Percentiles rank a stretch among this genome's conserved stretches.
Evolutionary conservation across 1,140 invertebrate genomes (phyloP).

Genomic region (Archivesica marissinica): DNA sequence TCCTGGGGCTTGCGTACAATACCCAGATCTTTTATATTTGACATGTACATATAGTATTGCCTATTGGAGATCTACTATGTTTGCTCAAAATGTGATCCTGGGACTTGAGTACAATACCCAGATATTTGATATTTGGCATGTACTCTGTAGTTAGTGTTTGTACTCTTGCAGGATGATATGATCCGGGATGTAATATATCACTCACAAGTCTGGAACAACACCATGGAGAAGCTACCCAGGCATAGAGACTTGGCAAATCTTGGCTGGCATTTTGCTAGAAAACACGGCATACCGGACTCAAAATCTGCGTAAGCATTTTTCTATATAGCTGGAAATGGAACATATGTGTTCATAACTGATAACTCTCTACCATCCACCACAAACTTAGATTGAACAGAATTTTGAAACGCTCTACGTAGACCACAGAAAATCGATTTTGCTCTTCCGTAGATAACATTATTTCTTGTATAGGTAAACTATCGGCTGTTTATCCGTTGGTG

Average conservation of each 20-base stretch:
- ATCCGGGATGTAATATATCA: not conserved
- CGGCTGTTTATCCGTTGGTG: no score
- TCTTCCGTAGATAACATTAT: no score
- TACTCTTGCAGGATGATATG: not conserved
- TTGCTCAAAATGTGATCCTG: not conserved
- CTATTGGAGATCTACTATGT: not conserved
- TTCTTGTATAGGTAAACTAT: no score
- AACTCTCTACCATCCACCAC: no score
- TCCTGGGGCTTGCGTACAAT: not conserved
- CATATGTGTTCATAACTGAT: no score
- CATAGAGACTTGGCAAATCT: not conserved
- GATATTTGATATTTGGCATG: not conserved
- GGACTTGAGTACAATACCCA: not conserved
- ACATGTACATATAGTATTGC: not conserved
- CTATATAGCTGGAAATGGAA: no score
- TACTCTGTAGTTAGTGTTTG: not conserved
- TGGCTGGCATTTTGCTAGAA: not conserved
- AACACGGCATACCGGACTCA: constrained; percentile 37
- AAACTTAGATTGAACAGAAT: no score
- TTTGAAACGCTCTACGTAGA: no score
- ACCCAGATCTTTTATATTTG: not conserved
- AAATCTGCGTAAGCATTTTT: constrained; percentile 50
- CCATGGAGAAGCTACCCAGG: constrained; percentile 5
- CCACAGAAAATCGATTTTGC: no score
- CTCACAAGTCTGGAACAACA: constrained; percentile 37